A percentile compares a stretch with the other conserved stretches of the same genome.
Evolutionary conservation across 2,888 invertebrate species (phyloP).

Genomic region (Anarsia innoxiella): DNA sequence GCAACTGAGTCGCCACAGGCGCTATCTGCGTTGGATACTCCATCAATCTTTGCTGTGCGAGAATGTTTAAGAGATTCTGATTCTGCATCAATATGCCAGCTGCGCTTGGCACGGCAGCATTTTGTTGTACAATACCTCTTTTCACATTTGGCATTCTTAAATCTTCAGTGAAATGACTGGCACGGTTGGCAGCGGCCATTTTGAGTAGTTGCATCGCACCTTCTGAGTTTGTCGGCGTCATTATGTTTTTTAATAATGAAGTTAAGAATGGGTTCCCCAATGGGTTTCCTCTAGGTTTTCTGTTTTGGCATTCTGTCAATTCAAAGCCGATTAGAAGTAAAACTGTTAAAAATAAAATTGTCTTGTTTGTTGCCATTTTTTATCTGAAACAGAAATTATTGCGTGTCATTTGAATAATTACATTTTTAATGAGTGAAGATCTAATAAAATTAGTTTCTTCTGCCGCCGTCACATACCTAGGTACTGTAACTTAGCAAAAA

Average conservation of each 20-base stretch:
- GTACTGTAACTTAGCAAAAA: too few relatives aligned
- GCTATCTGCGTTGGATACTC: background rate
- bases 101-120: background rate
- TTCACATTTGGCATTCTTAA: background rate
- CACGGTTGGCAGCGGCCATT: conserved; percentile 4
- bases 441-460: too few relatives aligned
- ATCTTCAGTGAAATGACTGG: background rate
- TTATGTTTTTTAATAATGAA: conserved; percentile 27
- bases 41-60: background rate
- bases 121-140: too few relatives aligned
- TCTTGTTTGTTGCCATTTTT: too few relatives aligned
- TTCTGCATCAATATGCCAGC: too few relatives aligned
- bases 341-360: background rate
- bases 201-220: conserved; percentile 25
- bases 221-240: conserved; percentile 29
- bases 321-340: background rate
- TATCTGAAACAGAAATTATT: too few relatives aligned
- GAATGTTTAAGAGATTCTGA: too few relatives aligned
- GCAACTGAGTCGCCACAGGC: background rate
- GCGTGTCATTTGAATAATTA: too few relatives aligned
- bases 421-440: too few relatives aligned
- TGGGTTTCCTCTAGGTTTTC: conserved; percentile 6
- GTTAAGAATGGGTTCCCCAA: conserved; percentile 18
- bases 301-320: conserved; percentile 13
- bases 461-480: too few relatives aligned